Evolutionary conservation across 2,113 vertebrate species (phyloP).

Genomic region (Oryctolagus cuniculus): mOryCun1.1 NC_091450.1:24236001-24236500

Average conservation of each 20-base stretch:
- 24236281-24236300: not conserved
- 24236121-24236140: conserved; percentile 88
- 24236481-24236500: not conserved
- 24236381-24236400: not conserved
- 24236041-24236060: conserved; percentile 86
- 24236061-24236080: conserved; percentile 86
- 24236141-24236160: conserved; percentile 90
- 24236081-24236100: conserved; percentile 89
- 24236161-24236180: conserved; percentile 80
- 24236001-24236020: conserved; percentile 74
- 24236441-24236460: conserved; percentile 37
- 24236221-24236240: not conserved
- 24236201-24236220: conserved; percentile 2
- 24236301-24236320: not conserved
- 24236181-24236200: conserved; percentile 71
- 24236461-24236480: not conserved
- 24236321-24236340: not conserved
- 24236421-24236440: conserved; percentile 57
- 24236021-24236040: conserved; percentile 83
- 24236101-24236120: conserved; percentile 90
- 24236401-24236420: not conserved
- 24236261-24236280: not conserved
- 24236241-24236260: not conserved
- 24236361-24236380: not conserved
- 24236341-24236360: not conserved